Evolutionary conservation across 1,140 invertebrate species (phyloP), one percentile per base, ranked within the genome.

Genomic region (Aphidius gifuensis): DNA sequence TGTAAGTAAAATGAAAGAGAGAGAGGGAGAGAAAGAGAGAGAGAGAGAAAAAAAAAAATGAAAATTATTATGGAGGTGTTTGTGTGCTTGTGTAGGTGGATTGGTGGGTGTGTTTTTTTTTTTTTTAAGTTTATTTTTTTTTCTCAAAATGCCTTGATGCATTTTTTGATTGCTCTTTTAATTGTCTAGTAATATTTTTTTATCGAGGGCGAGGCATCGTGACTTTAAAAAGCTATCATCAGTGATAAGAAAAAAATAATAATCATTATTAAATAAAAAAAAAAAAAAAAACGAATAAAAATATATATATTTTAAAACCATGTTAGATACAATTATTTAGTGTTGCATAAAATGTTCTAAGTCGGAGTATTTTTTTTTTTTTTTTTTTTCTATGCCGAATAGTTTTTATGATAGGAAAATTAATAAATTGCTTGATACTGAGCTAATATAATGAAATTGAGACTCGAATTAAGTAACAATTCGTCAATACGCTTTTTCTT

Each of bases 81-180:
- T 32, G 23, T 32, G 23, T 32, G 16, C 16, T 16, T 16, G 23
- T 32, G 23, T 32, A 32, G 9, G 61, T 38, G 43, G 48, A 60
- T 60, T 70, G 9, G 61, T 38, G 43, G 48, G 58, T 60, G 68
- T 53, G 62, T 65, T 65, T 63, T 42, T 60, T 45, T 43, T 45
- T 5, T 54, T 55, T 53, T 53, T 43, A 4, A 42, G 38, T 55
- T 39, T 16, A 16, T 32, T 32, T 32, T 32, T 32, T 32, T 32
- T 32, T 32, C 23, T 32, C 23, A 32, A 43, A 50, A 48, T 55
- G 45, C 21, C 42, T 40, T 55, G 43, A 42, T n/a, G n/a, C n/a
- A 38, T 9, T 55, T 43, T 55, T 55, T n/a, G 39, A 55, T 43
- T 38, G 40, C 53, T 43, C 40, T 55, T 55, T 55, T 43, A 55